These are phyloP conservation scores for Bolinopsis microptera DNA, from an alignment of 37 sponge, comb jelly and placozoan species.

Conservation along the genomic window DNA sequence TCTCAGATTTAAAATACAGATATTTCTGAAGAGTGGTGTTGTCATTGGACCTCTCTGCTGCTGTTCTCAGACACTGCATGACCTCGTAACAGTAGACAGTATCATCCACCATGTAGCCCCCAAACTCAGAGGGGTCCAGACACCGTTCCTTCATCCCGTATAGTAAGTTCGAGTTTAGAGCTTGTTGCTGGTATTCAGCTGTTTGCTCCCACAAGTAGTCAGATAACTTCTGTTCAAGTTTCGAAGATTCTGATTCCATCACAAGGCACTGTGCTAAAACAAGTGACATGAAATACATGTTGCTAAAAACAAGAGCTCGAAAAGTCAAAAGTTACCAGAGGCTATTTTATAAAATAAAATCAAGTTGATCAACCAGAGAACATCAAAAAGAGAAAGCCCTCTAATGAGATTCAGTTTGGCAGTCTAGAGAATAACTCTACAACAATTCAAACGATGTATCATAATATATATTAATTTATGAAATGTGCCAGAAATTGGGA, in stretches of 20 bases:
- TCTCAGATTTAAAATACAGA: neutral
- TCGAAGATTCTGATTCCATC: neutral
- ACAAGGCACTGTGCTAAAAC: neutral
- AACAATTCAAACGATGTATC: too few species aligned
- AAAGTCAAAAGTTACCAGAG: too few species aligned
- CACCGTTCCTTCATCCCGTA: neutral
- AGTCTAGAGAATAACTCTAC: too few species aligned
- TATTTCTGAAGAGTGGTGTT: neutral
- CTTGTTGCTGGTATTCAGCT: neutral
- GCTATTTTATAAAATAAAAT: too few species aligned
- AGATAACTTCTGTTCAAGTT: neutral
- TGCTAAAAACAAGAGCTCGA: too few species aligned
- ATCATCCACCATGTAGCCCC: neutral
- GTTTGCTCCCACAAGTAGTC: slow-evolving; percentile 1
- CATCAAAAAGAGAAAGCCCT: too few species aligned
- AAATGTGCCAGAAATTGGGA: too few species aligned
- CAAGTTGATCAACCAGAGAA: too few species aligned
- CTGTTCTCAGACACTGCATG: neutral
- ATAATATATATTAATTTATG: too few species aligned
- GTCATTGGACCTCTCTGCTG: neutral
- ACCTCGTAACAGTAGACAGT: neutral
- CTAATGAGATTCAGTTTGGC: too few species aligned
- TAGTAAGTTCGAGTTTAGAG: slow-evolving; percentile 8
- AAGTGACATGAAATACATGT: neutral
- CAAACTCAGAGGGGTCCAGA: slow-evolving; percentile 31